Evolutionary conservation across 2,888 invertebrate species (phyloP), one percentile per base, ranked within the genome.

Genomic region (Chironomus riparius): DNA sequence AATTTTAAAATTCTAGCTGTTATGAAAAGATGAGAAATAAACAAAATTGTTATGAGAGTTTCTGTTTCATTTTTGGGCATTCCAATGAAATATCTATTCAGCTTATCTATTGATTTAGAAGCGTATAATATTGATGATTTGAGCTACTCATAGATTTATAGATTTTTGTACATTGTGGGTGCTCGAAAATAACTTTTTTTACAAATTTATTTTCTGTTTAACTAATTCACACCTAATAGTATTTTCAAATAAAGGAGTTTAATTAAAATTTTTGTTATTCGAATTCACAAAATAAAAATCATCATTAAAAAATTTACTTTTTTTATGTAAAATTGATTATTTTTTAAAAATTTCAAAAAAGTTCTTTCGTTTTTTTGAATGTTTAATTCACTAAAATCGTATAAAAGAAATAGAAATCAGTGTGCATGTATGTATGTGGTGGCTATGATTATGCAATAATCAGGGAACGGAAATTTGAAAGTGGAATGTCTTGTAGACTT

Each of bases 271-370:
- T 38, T 38, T 38, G 65, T 65, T 65, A 65, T 65, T 18, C 24
- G 65, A 65, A 24, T 65, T 65, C 65, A 24, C 65, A 65, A 50
- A 74, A 74, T 38, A 38, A 38, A 38, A 68, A 28, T 68, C 24
- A 61, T 72, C 72, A 74, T 74, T 74, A 74, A 74, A 74, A 74
- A 65, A 74, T 74, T 74, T 74, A 74, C 74, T 74, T 74, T 74
- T 74, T 21, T 21, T 13, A 21, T 47, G 22, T 48, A 18, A 47
- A 65, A 65, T 47, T 28, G 12, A 13, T 56, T 15, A 13, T 18
- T 15, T 10, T 18, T 15, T 10, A 0, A 56, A 65, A 21, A 21
- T 22, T 65, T 13, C 65, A 10, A 65, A 65, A 65, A 21, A 21
- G 18, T 65, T 18, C 6, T 18, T 65, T 24, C 21, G 62, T 62